Base-by-base conservation (phyloP, 2,888 invertebrate species). In the Tromatobia lineatoria region DNA sequence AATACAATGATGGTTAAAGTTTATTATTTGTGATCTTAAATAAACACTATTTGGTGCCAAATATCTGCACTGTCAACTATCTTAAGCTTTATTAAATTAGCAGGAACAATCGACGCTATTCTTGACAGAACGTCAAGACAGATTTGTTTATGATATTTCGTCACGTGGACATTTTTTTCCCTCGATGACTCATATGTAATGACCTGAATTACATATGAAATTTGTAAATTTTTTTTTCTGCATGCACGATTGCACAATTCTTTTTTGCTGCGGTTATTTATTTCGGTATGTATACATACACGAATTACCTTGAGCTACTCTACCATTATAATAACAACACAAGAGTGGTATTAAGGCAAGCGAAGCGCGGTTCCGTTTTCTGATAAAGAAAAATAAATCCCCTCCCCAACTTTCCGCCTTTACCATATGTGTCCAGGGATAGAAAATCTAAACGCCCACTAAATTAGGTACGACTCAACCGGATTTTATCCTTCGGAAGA, bases 401-500 rank as follows among this genome's bases (percentile, higher is more conserved):
- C 34, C 34, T 34, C 34, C 34, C 2, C n/a, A n/a, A n/a, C n/a
- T n/a, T n/a, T n/a, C 34, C 34, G 2, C 6, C 29, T 11, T 2
- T 2, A 34, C 6, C 0, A 3, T 3, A 45, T 45, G 66, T 66
- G 45, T 45, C 13, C 45, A 23, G 38, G 61, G 23, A 69, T 34
- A 59, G n/a, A 79, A 79, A 79, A 67, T 64, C 50, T 59, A 83
- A 77, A 67, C 76, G 64, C 83, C 73, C 80, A 77, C 77, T 69
- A 77, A 74, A 83, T 83, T 83, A 80, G 80, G 80, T 67, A 61
- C 67, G 83, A 73, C 69, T 69, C 52, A 73, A 23, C 67, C 67
- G 77, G 67, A 83, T 77, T 83, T 77, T 77, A 80, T 83, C 78
- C 77, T 69, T 80, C 80, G 75, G 83, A 80, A 75, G 83, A 80